Conservation (phyloP, 2,113 vertebrate species). For the Mastomys natalensis region DNA sequence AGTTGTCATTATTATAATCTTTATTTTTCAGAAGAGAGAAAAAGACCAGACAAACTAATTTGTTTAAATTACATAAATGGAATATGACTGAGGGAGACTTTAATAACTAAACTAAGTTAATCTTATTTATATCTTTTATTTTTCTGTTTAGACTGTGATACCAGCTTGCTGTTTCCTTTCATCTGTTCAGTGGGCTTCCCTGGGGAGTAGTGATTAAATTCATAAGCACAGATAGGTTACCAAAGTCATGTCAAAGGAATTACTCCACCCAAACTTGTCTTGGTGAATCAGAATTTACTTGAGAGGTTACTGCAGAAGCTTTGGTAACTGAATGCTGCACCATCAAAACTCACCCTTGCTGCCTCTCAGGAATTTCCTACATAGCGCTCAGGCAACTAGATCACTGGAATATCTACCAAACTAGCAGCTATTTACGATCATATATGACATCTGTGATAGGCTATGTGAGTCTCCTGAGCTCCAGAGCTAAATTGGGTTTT, state of each 20-base stretch:
- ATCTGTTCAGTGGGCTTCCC: neutral
- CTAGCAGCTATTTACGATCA: no score
- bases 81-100: neutral
- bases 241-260: neutral
- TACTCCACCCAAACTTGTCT: neutral
- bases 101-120: neutral
- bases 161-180: rapidly evolving
- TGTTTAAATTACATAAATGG: neutral
- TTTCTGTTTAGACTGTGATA: neutral
- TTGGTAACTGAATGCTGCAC: no score
- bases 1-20: neutral
- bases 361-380: neutral
- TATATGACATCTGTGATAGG: no score
- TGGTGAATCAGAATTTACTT: neutral
- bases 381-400: neutral
- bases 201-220: neutral
- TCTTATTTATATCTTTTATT: neutral
- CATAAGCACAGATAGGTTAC: neutral
- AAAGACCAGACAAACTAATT: neutral
- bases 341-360: neutral
- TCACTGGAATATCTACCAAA: neutral
- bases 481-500: neutral
- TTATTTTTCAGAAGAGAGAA: neutral
- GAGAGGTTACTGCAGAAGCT: neutral
- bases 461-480: neutral